Base-by-base conservation (phyloP, 2,888 invertebrate genomes). In the Hypselothyrea guttata region DNA sequence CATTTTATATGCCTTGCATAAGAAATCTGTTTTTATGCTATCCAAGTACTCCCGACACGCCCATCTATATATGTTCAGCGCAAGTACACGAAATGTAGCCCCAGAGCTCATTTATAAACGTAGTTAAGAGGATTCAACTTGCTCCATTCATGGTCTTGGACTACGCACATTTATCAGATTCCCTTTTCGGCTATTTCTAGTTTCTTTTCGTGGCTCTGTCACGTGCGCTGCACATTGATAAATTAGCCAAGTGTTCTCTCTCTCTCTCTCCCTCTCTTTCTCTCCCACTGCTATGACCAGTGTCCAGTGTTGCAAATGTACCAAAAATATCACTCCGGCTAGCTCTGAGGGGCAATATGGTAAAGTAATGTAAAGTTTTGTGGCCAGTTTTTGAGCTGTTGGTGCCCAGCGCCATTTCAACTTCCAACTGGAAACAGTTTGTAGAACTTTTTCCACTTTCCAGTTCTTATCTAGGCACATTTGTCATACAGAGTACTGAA, bases 401-500 rank as follows among this genome's bases (percentile, higher is more conserved):
- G 11, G 13, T 1, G 13, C 11, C 13, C 8, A 30, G 27, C 18
- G n/a, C 15, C 13, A 7, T 11, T 12, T 15, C 7, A 15, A 12
- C 35, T 15, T 15, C 35, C 35, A 2, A 8, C 35, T 35, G 18
- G 7, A 5, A 30, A 11, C 13, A 0, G 40, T 1, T 13, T 9
- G n/a, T 27, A 12, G 48, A 84, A 84, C 57, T 58, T 83, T 71
- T 54, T 45, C 52, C 64, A 63, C 53, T 52, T 62, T 52, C 40
- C 46, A 64, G 73, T 42, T 64, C 54, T 83, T 83, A 79, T 78
- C 84, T 83, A 40, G 58, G 48, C 53, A 58, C 85, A 79, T 79
- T 79, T 85, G 79, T 83, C 84, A 85, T 64, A 71, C 61, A 42
- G 63, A 62, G 61, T 60, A 71, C 58, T 55, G 49, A 77, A 77